phyloP scores from a whole-genome alignment of 2,797 vertebrate genomes.

The Arvicola amphibius region DNA sequence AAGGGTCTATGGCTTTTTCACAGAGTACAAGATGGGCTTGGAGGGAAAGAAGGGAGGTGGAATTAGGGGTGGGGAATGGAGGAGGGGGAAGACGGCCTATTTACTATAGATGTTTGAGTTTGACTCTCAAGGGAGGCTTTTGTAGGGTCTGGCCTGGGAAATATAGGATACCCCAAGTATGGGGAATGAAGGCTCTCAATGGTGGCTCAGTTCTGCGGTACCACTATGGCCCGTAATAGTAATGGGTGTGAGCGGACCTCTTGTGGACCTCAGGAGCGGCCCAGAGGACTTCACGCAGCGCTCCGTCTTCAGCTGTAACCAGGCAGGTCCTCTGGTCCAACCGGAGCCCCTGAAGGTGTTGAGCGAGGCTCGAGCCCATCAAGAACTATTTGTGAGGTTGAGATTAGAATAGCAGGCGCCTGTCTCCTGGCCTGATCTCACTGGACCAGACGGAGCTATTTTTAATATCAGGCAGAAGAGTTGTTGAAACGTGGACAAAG shows the following conservation, averaged over 20 bases:
- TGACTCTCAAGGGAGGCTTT: slow-evolving; percentile 49
- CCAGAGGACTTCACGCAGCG: not conserved
- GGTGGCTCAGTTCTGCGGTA: slow-evolving; percentile 3
- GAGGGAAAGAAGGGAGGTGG: slow-evolving; percentile 29
- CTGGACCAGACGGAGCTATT: slow-evolving; percentile 75
- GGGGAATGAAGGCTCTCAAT: not conserved
- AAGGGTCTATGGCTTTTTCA: slow-evolving; percentile 54
- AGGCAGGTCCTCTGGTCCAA: slow-evolving; percentile 46
- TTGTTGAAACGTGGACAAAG: slow-evolving; percentile 72
- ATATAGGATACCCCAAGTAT: not conserved
- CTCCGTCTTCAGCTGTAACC: not conserved
- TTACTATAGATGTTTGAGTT: slow-evolving; percentile 32
- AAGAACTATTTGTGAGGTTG: slow-evolving; percentile 75
- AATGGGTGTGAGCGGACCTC: not conserved
- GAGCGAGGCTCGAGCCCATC: slow-evolving; percentile 62
- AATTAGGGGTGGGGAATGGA: not conserved
- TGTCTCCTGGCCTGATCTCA: slow-evolving; percentile 71
- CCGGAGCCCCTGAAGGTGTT: slow-evolving; percentile 70
- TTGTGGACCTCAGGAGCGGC: not conserved
- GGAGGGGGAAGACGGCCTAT: not conserved
- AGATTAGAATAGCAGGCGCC: slow-evolving; percentile 79
- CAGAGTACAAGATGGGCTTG: slow-evolving; percentile 64
- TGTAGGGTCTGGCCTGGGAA: slow-evolving; percentile 65
- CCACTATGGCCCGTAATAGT: not conserved
- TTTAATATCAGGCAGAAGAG: slow-evolving; percentile 76